Conservation (phyloP, 64 coral and sea anemone genomes). For the Anthopleura sola region DNA sequence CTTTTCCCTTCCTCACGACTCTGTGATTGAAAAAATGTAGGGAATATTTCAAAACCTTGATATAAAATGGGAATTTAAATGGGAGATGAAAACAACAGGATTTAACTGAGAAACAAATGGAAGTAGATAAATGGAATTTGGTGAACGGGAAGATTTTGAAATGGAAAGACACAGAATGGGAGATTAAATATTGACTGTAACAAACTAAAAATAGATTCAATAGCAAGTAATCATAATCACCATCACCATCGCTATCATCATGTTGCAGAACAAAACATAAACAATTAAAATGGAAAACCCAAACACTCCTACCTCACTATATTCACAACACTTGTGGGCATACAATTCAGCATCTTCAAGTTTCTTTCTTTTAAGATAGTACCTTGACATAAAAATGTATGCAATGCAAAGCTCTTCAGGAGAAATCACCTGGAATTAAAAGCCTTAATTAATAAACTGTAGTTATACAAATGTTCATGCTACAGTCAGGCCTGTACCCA, state of each 20-base stretch:
- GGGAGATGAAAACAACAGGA: neutral
- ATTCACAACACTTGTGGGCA: constrained; percentile 85
- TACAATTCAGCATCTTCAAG: constrained; percentile 72
- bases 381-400: constrained; percentile 59
- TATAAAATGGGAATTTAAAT: neutral
- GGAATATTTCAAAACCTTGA: neutral
- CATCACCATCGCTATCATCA: no score
- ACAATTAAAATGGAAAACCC: neutral
- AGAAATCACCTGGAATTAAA: constrained; percentile 51
- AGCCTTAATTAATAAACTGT: neutral
- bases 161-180: neutral
- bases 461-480: neutral
- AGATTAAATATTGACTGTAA: no score
- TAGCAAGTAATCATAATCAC: no score
- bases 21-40: constrained; percentile 21
- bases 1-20: constrained; percentile 84
- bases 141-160: neutral
- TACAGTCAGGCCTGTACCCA: no score
- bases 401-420: constrained; percentile 66
- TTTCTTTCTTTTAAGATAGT: constrained; percentile 72
- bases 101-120: neutral
- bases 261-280: neutral
- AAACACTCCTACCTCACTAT: constrained; percentile 54
- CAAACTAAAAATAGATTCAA: no score
- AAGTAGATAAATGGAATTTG: neutral